These are phyloP conservation scores for Rhabditophanes sp. DNA, from an alignment of 2,888 invertebrate genomes.

Conservation along the genomic window DNA sequence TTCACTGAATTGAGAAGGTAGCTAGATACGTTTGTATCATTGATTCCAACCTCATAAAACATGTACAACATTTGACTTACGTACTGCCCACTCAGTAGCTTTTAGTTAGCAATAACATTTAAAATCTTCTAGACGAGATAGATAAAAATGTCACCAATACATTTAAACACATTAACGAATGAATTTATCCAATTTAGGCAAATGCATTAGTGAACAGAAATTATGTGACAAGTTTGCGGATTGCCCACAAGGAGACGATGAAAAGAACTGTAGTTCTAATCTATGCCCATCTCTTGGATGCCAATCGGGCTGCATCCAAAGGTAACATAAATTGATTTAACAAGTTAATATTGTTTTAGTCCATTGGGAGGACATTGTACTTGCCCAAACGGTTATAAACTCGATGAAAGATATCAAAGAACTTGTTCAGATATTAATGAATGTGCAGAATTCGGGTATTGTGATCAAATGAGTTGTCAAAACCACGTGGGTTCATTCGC, in stretches of 20 bases:
- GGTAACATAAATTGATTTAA: constrained; percentile 65
- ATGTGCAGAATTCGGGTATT: constrained; percentile 51
- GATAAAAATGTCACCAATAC: no score
- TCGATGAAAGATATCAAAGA: constrained; percentile 62
- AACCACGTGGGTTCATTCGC: constrained; percentile 66
- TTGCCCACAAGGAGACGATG: constrained; percentile 87
- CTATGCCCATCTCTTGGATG: constrained; percentile 71
- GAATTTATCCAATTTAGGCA: no score
- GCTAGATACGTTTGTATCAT: no score
- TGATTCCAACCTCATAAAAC: no score
- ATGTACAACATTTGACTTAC: no score
- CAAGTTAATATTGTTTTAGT: constrained; percentile 3
- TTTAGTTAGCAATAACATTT: no score
- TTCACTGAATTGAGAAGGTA: no score
- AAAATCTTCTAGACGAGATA: no score
- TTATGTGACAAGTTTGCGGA: constrained; percentile 90
- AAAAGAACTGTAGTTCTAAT: constrained; percentile 51
- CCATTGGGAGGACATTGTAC: constrained; percentile 54
- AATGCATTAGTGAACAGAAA: constrained; percentile 84
- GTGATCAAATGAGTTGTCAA: constrained; percentile 80
- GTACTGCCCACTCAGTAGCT: no score
- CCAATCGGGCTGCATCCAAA: constrained; percentile 75
- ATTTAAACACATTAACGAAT: no score
- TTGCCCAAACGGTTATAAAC: constrained; percentile 67
- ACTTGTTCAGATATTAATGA: constrained; percentile 84